A percentile compares a stretch with the other conserved stretches of the same genome.
Conservation (phyloP, 2,113 vertebrate species). For the Rhinoptilus africanus region DNA sequence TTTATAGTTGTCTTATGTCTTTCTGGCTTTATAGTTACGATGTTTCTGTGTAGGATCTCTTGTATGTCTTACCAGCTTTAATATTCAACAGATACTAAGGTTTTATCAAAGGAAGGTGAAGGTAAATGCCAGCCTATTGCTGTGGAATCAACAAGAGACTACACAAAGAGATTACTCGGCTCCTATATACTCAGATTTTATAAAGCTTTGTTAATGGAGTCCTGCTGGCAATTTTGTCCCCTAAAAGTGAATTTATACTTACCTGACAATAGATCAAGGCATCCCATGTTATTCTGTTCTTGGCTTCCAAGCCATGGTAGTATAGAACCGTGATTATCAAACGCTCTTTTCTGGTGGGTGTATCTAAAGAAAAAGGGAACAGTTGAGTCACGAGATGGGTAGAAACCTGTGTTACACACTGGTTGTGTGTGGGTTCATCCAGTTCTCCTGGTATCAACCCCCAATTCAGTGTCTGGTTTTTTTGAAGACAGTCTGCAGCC, state of each 20-base stretch:
- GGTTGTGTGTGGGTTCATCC: neutral
- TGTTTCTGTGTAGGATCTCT: neutral
- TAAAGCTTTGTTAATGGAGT: neutral
- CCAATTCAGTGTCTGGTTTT: fast-evolving
- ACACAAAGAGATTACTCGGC: neutral
- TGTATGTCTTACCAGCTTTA: neutral
- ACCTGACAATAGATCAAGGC: neutral
- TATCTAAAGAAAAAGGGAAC: neutral
- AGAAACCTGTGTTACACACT: neutral
- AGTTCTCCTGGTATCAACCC: neutral
- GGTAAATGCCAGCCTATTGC: neutral
- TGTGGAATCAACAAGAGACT: neutral
- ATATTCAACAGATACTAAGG: fast-evolving
- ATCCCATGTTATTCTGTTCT: neutral
- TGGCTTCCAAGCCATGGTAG: neutral
- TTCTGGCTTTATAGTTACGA: neutral
- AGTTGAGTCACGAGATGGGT: neutral
- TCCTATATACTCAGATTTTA: neutral
- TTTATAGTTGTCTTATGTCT: neutral
- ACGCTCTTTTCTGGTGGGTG: neutral
- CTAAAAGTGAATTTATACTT: neutral
- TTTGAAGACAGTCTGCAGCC: neutral
- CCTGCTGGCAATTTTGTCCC: neutral
- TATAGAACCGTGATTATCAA: neutral
- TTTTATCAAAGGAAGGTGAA: neutral